phyloP scores from a whole-genome alignment of 2,797 vertebrate species.

The Falco cherrug region DNA sequence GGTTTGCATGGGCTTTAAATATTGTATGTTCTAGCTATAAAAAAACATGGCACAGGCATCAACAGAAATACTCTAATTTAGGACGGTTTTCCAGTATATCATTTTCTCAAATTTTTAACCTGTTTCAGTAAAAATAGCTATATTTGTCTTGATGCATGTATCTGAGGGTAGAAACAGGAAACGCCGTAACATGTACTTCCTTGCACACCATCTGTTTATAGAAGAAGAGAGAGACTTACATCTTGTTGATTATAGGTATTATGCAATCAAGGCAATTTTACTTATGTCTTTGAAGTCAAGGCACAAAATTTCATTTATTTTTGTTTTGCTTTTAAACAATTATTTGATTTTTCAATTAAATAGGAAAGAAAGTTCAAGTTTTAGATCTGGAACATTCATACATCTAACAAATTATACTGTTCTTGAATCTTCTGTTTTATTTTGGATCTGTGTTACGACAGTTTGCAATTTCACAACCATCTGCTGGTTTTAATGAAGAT shows the following conservation, averaged over 20 bases:
- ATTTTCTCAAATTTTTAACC: constrained; percentile 13
- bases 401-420: not conserved
- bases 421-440: not conserved
- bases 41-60: not conserved
- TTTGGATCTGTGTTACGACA: not conserved
- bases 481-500: not conserved
- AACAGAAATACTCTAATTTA: constrained; percentile 2
- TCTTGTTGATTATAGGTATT: not conserved
- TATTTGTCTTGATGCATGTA: not conserved
- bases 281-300: not conserved
- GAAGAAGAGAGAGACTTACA: not conserved
- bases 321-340: not conserved
- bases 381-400: not conserved
- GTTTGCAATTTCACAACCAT: not conserved
- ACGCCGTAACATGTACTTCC: not conserved
- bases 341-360: not conserved
- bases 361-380: not conserved
- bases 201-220: not conserved
- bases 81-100: not conserved
- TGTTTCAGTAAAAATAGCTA: not conserved
- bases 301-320: not conserved
- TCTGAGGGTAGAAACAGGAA: constrained; percentile 7
- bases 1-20: not conserved
- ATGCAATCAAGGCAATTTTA: not conserved
- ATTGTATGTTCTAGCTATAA: not conserved